These are phyloP conservation scores for Agelastica alni DNA, from an alignment of 2,888 invertebrate species.

Conservation along the genomic window DNA sequence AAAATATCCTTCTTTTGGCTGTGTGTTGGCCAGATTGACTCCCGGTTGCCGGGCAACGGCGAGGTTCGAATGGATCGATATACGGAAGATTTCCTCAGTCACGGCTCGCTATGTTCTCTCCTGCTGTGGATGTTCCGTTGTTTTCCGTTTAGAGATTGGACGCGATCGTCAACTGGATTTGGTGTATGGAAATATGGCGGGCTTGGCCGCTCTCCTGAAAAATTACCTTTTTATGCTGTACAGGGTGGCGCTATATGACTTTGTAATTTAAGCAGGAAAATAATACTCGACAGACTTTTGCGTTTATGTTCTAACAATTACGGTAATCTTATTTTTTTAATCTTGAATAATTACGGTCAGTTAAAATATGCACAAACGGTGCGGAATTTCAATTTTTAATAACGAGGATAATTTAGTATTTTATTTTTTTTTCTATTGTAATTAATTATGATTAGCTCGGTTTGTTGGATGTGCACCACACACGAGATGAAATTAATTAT, in stretches of 20 bases:
- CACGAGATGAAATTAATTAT: too few relatives aligned
- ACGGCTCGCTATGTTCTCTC: slow-evolving; percentile 41
- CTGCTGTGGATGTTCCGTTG: slow-evolving; percentile 8
- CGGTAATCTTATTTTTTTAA: too few relatives aligned
- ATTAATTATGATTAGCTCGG: too few relatives aligned
- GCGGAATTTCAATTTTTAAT: too few relatives aligned
- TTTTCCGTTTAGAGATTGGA: slow-evolving; percentile 15
- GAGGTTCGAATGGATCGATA: slow-evolving; percentile 59
- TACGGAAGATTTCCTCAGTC: slow-evolving; percentile 55
- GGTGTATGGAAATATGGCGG: background rate
- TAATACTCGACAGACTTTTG: too few relatives aligned
- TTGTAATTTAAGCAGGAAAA: too few relatives aligned
- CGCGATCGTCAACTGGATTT: slow-evolving; percentile 16
- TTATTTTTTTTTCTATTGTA: too few relatives aligned
- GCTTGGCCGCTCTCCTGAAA: slow-evolving; percentile 8
- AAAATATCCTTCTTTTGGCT: slow-evolving; percentile 57
- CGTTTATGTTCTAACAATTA: too few relatives aligned
- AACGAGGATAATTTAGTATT: too few relatives aligned
- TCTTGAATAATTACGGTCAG: too few relatives aligned
- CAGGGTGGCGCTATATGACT: background rate
- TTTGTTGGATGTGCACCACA: too few relatives aligned
- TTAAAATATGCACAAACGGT: too few relatives aligned
- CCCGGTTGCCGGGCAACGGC: slow-evolving; percentile 62
- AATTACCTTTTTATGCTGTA: slow-evolving; percentile 11
- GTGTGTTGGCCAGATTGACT: slow-evolving; percentile 62